Conservation (phyloP, 1,140 invertebrate species). For the Coelopa frigida region DNA sequence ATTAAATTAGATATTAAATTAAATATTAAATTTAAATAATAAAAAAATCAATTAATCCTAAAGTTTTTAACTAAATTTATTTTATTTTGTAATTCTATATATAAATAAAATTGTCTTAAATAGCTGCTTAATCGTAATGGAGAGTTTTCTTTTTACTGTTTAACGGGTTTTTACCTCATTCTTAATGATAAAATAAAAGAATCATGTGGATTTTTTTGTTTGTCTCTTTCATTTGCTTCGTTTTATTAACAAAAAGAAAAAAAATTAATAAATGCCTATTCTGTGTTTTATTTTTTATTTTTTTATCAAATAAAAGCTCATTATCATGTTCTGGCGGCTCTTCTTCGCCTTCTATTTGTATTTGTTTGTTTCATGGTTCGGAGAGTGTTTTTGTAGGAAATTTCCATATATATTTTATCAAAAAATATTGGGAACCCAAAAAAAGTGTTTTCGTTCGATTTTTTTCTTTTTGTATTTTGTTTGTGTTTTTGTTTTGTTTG, state of each 20-base stretch:
- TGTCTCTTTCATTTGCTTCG: not conserved
- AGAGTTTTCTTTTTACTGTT: not conserved
- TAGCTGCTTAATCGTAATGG: not conserved
- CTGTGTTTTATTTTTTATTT: not conserved
- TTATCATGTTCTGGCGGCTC: not conserved
- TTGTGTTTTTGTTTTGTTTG: slow-evolving; percentile 17
- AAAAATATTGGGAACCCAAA: slow-evolving; percentile 11
- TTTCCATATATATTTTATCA: slow-evolving; percentile 7
- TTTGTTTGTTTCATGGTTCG: slow-evolving; percentile 11
- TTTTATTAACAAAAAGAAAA: not conserved
- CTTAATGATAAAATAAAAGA: too few species aligned
- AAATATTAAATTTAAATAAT: not conserved
- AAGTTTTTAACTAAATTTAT: not conserved
- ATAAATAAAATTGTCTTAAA: slow-evolving; percentile 3
- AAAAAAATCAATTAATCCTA: not conserved
- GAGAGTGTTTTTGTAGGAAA: slow-evolving; percentile 3
- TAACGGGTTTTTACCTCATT: too few species aligned
- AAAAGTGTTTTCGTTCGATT: slow-evolving; percentile 14
- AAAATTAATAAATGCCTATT: not conserved
- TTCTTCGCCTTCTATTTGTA: slow-evolving; percentile 3
- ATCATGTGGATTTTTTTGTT: too few species aligned
- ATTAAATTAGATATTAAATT: slow-evolving; percentile 4
- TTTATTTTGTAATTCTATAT: slow-evolving; percentile 1
- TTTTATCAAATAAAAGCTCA: slow-evolving; percentile 1
- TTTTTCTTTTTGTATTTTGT: slow-evolving; percentile 26